These are phyloP conservation scores for Myotis pilosus DNA, from an alignment of 2,797 vertebrate species.

Conservation along the genomic window DNA sequence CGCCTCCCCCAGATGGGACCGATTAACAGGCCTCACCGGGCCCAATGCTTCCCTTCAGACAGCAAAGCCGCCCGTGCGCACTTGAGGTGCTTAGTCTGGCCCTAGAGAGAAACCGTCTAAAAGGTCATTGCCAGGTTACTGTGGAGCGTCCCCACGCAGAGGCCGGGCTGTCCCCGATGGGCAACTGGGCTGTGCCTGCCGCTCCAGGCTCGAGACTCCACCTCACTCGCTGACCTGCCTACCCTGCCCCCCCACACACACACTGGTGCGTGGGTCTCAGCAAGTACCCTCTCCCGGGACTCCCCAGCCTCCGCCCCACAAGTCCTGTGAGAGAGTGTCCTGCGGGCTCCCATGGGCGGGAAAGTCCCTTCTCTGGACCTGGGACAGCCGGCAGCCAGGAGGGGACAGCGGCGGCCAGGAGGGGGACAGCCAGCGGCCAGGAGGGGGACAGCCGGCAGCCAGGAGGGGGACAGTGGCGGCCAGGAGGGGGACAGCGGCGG, in stretches of 20 bases:
- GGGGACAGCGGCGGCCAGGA: no score
- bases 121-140: neutral
- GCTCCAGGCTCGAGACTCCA: no score
- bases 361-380: accelerated
- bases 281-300: no score
- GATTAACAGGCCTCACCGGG: neutral
- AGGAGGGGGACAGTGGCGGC: no score
- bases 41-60: neutral
- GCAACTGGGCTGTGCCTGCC: accelerated
- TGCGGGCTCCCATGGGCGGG: accelerated
- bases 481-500: no score
- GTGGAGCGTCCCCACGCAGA: neutral
- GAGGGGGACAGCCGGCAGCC: no score
- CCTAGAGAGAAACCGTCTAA: neutral
- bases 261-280: neutral
- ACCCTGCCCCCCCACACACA: no score
- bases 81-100: neutral
- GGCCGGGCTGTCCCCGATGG: accelerated
- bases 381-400: neutral
- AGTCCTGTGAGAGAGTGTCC: no score
- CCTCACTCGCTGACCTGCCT: no score
- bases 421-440: no score
- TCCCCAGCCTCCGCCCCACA: no score
- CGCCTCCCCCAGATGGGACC: neutral
- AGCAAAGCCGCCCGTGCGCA: accelerated